Base-by-base conservation (phyloP, 2,888 invertebrate species). In the Hololepta plana region DNA sequence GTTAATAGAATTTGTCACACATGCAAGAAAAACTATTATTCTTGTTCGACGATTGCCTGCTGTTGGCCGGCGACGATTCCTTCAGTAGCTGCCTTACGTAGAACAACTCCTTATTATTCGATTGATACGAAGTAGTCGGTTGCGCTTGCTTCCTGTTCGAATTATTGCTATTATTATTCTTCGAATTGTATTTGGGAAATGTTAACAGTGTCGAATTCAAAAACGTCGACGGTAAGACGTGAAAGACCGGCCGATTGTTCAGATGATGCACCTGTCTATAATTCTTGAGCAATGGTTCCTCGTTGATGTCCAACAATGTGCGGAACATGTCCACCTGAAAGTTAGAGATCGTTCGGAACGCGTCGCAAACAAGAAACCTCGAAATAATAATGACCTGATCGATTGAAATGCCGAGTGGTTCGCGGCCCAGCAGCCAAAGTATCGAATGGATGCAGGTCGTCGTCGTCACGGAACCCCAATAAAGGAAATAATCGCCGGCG, bases 341-440 rank as follows among this genome's bases (percentile, higher is more conserved):
- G 22, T 24, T 16, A 16, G 3, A 15, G 9, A n/a, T 16, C 4
- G n/a, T 12, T 10, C 8, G n/a, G n/a, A n/a, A n/a, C n/a, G n/a
- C n/a, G n/a, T n/a, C n/a, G n/a, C n/a, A 15, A 26, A 26, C 4
- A 24, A 23, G 9, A n/a, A n/a, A n/a, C n/a, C 7, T 9, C 7
- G 9, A 19, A n/a, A n/a, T n/a, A n/a, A n/a, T n/a, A 17, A 27
- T 38, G 44, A 70, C 71, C 59, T 75, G 73, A 14, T 62, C 59
- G 3, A 49, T 41, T 3, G 68, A 60, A 14, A 72, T 63, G 35
- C 57, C 64, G 14, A 69, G 47, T 0, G 67, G 61, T 27, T 49
- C 47, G 31, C 73, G 54, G 2, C 65, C 60, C n/a, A 74, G 52
- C 4, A 73, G 34, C 74, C 74, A 75, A 12, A 67, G 47, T 13